Conservation (phyloP, 2,888 invertebrate genomes). For the Drosophila formosana region DNA sequence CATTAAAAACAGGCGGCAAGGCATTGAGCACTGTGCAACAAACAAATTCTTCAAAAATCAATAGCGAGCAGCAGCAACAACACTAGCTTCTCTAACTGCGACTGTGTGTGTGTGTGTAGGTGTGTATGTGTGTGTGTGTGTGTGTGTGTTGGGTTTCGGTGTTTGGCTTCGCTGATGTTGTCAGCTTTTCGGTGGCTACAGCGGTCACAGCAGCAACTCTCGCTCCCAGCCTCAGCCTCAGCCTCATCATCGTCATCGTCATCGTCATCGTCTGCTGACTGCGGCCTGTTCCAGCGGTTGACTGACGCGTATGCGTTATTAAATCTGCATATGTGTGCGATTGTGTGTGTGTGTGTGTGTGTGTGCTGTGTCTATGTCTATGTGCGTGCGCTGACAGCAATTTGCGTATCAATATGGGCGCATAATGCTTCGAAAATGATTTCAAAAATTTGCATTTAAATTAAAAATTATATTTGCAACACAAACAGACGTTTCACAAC, state of each 20-base stretch:
- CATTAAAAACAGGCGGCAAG: constrained; percentile 59
- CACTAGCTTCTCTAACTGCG: background rate
- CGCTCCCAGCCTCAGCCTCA: background rate
- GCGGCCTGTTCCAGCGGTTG: constrained; percentile 76
- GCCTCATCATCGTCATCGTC: background rate
- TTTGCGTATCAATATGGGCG: constrained; percentile 81
- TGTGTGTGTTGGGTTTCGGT: constrained; percentile 40
- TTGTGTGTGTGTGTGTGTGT: constrained; percentile 10
- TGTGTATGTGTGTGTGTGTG: constrained; percentile 7
- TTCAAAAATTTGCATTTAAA: constrained; percentile 80
- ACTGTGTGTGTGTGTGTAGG: constrained; percentile 2
- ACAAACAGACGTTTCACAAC: constrained; percentile 62
- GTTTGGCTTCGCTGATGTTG: constrained; percentile 67
- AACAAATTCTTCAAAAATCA: constrained; percentile 73
- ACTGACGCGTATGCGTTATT: constrained; percentile 79
- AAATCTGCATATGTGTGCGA: constrained; percentile 67
- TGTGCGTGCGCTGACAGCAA: constrained; percentile 78
- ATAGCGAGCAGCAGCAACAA: constrained; percentile 26
- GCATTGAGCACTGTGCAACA: constrained; percentile 38
- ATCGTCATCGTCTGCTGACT: constrained; percentile 54
- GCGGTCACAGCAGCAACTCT: constrained; percentile 57
- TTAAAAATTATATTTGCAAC: constrained; percentile 81
- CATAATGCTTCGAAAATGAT: constrained; percentile 81
- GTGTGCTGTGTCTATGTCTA: constrained; percentile 45
- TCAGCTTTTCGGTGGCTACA: constrained; percentile 70